Evolutionary conservation across 2,888 invertebrate species (phyloP).

Genomic region (Mimachlamys varia): DNA sequence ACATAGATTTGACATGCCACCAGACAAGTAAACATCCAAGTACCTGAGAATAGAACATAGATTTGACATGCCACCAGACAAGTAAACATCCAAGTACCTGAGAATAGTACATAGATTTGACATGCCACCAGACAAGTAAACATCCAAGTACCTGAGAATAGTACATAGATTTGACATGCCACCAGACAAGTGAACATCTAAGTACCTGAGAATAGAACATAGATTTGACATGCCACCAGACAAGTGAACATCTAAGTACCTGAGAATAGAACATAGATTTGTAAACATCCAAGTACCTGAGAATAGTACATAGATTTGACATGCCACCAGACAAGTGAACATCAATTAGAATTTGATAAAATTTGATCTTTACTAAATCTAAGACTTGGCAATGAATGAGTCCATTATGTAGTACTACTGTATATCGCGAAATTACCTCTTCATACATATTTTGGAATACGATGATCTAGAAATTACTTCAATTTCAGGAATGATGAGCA

Average conservation of each 20-base stretch:
- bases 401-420: too few species aligned
- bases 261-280: neutral
- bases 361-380: neutral
- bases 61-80: neutral
- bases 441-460: too few species aligned
- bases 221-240: neutral
- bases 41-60: neutral
- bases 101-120: neutral
- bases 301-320: neutral
- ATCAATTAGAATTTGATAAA: too few species aligned
- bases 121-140: neutral
- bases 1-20: neutral
- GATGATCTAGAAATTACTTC: too few species aligned
- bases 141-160: neutral
- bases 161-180: neutral
- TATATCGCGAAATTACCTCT: too few species aligned
- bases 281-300: neutral
- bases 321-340: neutral
- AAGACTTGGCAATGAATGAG: neutral
- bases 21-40: neutral
- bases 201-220: neutral
- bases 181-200: neutral
- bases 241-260: neutral
- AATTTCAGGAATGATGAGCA: too few species aligned
- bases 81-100: neutral